Percentiles rank a stretch among this genome's conserved stretches.
Conservation (phyloP, 1,140 invertebrate genomes). For the Pseudomyrmex sp. region DNA sequence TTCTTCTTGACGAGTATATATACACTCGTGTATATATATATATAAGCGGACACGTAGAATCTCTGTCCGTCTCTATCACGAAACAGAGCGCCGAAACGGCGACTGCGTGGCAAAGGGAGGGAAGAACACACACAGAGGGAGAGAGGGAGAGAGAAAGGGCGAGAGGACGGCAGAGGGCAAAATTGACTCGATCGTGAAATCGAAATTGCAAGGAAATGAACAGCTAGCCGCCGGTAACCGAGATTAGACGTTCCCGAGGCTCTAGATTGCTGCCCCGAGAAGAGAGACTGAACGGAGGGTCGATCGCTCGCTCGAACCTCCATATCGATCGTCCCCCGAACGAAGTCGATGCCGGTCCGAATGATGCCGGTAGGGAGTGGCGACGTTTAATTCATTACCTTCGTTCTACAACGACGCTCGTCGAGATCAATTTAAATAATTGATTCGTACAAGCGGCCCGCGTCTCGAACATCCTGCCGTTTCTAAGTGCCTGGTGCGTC, state of each 20-base stretch:
- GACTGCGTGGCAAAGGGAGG: background rate
- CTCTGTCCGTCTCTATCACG: conserved; percentile 48
- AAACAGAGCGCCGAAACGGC: conserved; percentile 67
- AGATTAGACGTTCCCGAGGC: conserved; percentile 68
- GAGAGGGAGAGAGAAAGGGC: conserved; percentile 17
- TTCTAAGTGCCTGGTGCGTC: conserved; percentile 43
- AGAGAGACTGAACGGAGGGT: conserved; percentile 23
- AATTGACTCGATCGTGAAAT: conserved; percentile 78
- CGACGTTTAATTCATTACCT: conserved; percentile 72
- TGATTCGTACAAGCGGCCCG: conserved; percentile 67
- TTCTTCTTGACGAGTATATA: conserved; percentile 7
- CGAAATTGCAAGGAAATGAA: conserved; percentile 75
- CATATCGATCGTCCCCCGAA: conserved; percentile 33
- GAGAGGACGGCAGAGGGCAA: conserved; percentile 67
- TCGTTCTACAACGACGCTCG: conserved; percentile 65
- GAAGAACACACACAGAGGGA: background rate
- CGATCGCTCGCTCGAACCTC: conserved; percentile 56
- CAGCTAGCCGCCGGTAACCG: conserved; percentile 58
- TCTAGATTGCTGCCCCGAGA: conserved; percentile 55
- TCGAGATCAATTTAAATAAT: conserved; percentile 70
- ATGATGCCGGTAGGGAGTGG: conserved; percentile 63
- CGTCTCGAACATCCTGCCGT: conserved; percentile 47
- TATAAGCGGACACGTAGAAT: conserved; percentile 7
- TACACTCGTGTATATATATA: background rate
- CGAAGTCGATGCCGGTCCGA: conserved; percentile 53